Conservation (phyloP, 2,888 invertebrate species). For the Athrips mouffetella region DNA sequence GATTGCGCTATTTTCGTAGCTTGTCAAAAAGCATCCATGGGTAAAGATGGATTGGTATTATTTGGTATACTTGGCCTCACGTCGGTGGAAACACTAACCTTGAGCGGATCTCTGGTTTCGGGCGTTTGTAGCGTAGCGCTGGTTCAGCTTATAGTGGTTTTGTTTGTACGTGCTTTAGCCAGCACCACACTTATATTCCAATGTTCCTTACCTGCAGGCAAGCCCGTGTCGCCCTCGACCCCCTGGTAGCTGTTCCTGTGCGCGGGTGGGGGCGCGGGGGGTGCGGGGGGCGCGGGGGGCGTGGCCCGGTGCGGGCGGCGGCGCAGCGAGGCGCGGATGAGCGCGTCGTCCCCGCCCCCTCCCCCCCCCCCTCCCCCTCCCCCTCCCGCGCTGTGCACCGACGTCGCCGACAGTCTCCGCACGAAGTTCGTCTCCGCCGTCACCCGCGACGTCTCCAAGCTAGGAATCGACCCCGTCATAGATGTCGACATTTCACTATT, state of each 20-base stretch:
- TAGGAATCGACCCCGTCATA: slow-evolving; percentile 61
- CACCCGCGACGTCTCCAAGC: slow-evolving; percentile 61
- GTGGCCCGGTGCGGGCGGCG: slow-evolving; percentile 76
- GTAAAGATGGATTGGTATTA: too few relatives aligned
- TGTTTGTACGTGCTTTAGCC: too few relatives aligned
- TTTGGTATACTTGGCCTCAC: too few relatives aligned
- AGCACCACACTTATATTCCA: too few relatives aligned
- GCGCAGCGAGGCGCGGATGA: slow-evolving; percentile 79
- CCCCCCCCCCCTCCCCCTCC: too few relatives aligned
- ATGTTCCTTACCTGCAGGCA: slow-evolving; percentile 55
- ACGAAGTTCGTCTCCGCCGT: slow-evolving; percentile 62
- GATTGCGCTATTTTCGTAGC: too few relatives aligned
- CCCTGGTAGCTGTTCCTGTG: slow-evolving; percentile 82
- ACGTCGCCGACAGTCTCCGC: slow-evolving; percentile 64
- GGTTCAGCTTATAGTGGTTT: too few relatives aligned
- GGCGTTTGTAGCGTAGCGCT: too few relatives aligned
- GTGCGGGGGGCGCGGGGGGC: slow-evolving; percentile 76
- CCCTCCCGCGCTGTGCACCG: slow-evolving; percentile 56
- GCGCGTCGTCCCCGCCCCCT: slow-evolving; percentile 76
- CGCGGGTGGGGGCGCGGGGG: slow-evolving; percentile 62
- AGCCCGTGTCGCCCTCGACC: slow-evolving; percentile 60
- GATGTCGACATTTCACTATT: slow-evolving; percentile 45
- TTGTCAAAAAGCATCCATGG: too few relatives aligned
- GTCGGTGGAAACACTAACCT: too few relatives aligned
- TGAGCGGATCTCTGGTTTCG: too few relatives aligned